phyloP scores from a whole-genome alignment of 2,888 invertebrate genomes.

The Ecliptopera silaceata region DNA sequence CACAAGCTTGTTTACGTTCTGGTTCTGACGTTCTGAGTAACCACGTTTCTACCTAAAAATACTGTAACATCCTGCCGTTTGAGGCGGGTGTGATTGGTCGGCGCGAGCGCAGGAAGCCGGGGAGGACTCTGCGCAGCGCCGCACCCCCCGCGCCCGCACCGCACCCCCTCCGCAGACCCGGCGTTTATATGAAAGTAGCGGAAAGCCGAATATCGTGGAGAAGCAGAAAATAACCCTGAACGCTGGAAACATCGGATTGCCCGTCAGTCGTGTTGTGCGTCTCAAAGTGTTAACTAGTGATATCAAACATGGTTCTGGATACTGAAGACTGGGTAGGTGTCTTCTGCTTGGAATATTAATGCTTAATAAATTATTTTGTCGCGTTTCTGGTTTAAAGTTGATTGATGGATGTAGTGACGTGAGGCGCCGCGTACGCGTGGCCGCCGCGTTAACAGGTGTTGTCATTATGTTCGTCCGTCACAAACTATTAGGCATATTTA shows the following conservation, averaged over 20 bases:
- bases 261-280: slow-evolving; percentile 82
- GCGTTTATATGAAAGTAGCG: slow-evolving; percentile 67
- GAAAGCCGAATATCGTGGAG: slow-evolving; percentile 68
- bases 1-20: slow-evolving; percentile 78
- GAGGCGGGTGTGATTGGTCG: slow-evolving; percentile 76
- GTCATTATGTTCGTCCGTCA: slow-evolving; percentile 48
- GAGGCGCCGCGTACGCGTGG: slow-evolving; percentile 39
- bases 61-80: slow-evolving; percentile 81
- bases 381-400: slow-evolving; percentile 27
- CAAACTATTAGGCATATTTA: slow-evolving; percentile 38
- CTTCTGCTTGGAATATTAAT: slow-evolving; percentile 32
- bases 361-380: slow-evolving; percentile 24
- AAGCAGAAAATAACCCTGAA: slow-evolving; percentile 81
- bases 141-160: slow-evolving; percentile 46
- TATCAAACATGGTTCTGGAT: slow-evolving; percentile 79
- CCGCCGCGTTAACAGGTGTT: slow-evolving; percentile 53
- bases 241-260: slow-evolving; percentile 72
- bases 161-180: slow-evolving; percentile 47
- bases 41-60: slow-evolving; percentile 80
- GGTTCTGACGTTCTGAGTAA: no score
- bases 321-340: slow-evolving; percentile 81
- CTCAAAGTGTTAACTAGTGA: slow-evolving; percentile 82
- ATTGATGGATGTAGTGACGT: slow-evolving; percentile 39
- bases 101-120: slow-evolving; percentile 68
- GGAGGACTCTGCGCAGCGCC: slow-evolving; percentile 63